These are phyloP conservation scores for Acholoe squamosa DNA, from an alignment of 2,888 invertebrate species.

Conservation along the genomic window DNA sequence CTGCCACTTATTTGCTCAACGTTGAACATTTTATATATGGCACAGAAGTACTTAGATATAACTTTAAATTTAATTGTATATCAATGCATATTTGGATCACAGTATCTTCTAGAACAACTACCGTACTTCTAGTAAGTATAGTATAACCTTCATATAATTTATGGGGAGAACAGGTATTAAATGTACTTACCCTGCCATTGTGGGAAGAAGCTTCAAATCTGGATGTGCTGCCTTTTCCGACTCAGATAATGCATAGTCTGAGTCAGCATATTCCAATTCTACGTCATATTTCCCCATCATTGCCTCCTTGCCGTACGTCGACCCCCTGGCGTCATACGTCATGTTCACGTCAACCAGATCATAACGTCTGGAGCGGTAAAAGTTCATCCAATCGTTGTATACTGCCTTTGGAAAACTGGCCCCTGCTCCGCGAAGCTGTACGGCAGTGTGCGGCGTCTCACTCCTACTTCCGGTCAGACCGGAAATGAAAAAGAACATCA, in stretches of 20 bases:
- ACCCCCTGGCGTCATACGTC: constrained; percentile 74
- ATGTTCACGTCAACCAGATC: constrained; percentile 69
- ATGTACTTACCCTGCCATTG: constrained; percentile 79
- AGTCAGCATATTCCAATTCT: constrained; percentile 74
- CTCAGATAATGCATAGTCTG: constrained; percentile 72
- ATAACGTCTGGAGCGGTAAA: constrained; percentile 23
- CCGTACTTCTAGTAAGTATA: too few relatives aligned
- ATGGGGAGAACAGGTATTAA: too few relatives aligned
- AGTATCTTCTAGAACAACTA: too few relatives aligned
- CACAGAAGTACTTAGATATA: too few relatives aligned
- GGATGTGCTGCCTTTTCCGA: constrained; percentile 67
- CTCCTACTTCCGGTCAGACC: neutral
- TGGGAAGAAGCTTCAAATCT: constrained; percentile 75
- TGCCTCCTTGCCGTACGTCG: constrained; percentile 72
- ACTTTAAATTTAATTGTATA: too few relatives aligned
- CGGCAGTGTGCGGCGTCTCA: neutral
- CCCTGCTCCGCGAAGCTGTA: constrained; percentile 60
- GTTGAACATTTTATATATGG: too few relatives aligned
- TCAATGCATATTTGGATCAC: too few relatives aligned
- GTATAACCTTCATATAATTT: too few relatives aligned
- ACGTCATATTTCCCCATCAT: constrained; percentile 70
- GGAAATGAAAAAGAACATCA: neutral
- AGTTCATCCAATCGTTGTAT: constrained; percentile 59
- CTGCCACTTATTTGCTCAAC: too few relatives aligned
- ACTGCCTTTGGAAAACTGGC: constrained; percentile 66